Evolutionary conservation across 2,113 vertebrate species (phyloP), one percentile per base, ranked within the genome.

Genomic region (Pheucticus melanocephalus): DNA sequence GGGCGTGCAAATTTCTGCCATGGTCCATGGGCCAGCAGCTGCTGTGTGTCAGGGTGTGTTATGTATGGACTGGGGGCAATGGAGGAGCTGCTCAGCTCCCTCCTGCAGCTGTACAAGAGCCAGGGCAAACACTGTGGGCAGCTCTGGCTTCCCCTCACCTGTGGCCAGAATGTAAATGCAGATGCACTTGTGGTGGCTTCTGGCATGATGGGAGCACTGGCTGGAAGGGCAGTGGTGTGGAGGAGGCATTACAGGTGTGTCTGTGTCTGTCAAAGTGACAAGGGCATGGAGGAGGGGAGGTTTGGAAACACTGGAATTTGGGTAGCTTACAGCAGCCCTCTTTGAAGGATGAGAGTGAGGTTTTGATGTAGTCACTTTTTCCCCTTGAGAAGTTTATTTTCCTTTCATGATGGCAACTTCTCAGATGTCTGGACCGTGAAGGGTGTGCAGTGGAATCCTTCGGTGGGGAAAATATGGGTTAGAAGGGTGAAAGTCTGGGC

Each of bases 1-100:
- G 20, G 31, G 9, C 0, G 3, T 0, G 1, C 1, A 12, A 33
- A 59, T 33, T 81, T 79, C 47, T 56, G 71, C 19, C 9, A 4
- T 6, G 40, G 47, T 73, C 51, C 51, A 2, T 2, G 7, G 57
- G n/a, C 50, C 47, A 60, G 21, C 30, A 80, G 72, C 35, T 44
- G 18, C 77, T 73, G 39, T 22, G 11, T 56, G 30, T 56, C 57
- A 56, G 44, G 76, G 1, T 60, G 22, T 56, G 31, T 82, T 79
- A 71, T 0, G 1, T 10, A 17, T 15, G 24, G 73, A 25, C 37
- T 24, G 53, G 19, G 76, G 69, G 48, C 77, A 40, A 6, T 28
- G 45, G 25, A 64, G n/a, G 42, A 88, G 48, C 4, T 61, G 42
- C 60, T 45, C 0, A 0, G 31, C 40, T 82, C 28, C 20, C 10